These are phyloP conservation scores for Chloropsis hardwickii DNA, from an alignment of 2,113 vertebrate genomes.

Conservation along the genomic window DNA sequence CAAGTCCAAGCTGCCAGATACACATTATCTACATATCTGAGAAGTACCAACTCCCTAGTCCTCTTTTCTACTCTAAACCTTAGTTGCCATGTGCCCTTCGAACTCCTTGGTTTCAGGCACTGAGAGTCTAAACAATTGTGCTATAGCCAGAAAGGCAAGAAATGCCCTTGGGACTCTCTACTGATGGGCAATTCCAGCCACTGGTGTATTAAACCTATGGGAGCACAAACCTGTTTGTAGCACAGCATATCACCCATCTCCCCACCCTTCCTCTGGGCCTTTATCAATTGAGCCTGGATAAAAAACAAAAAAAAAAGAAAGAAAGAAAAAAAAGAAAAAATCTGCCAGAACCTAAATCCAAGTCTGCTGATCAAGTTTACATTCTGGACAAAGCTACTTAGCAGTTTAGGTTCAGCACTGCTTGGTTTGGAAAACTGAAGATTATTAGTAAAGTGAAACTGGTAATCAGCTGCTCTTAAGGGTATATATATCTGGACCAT, in stretches of 20 bases:
- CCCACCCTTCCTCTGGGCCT: background rate
- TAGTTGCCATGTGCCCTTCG: background rate
- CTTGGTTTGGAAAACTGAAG: background rate
- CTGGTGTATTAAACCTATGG: background rate
- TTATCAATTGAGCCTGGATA: background rate
- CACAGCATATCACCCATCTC: background rate
- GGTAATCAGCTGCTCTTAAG: background rate
- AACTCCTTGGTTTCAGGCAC: background rate
- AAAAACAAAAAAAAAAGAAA: too few relatives aligned
- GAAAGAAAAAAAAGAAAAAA: too few relatives aligned
- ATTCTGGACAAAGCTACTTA: background rate
- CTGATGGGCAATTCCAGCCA: background rate
- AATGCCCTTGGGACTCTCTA: background rate
- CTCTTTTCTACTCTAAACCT: background rate
- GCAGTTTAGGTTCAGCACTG: background rate
- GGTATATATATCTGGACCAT: background rate
- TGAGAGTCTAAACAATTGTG: background rate
- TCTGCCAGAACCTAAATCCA: background rate
- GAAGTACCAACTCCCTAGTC: background rate
- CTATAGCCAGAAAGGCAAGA: background rate
- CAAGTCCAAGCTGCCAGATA: background rate
- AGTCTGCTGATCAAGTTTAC: background rate
- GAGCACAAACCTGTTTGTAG: background rate
- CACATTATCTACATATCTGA: background rate
- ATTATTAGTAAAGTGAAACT: background rate